Evolutionary conservation across 2,888 invertebrate genomes (phyloP), one percentile per base, ranked within the genome.

Genomic region (Troilus luridus): DNA sequence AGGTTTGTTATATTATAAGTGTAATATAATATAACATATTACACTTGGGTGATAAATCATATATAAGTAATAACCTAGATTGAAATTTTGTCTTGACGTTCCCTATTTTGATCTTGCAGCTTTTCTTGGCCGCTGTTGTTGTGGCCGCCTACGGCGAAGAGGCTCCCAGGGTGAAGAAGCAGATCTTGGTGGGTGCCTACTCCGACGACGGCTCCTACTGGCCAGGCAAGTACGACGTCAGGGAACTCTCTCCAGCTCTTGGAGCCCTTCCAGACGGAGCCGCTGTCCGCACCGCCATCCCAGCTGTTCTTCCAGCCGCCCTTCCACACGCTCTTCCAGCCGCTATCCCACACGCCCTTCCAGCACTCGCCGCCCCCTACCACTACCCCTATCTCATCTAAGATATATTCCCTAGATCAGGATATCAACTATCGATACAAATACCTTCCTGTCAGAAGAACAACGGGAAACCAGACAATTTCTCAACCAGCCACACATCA

Each of bases 151-250:
- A 9, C 85, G 85, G n/a, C n/a, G 56, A 56, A 54, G 56, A 56
- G 0, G 56, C 41, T 3, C 1, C 85, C 56, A 77, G 72, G 41
- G 41, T 41, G 72, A 77, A 77, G 41, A 77, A 77, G 72, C 85
- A 56, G 56, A 58, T 58, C 54, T n/a, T 85, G 8, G 56, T 58
- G 2, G n/a, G 85, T 56, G 85, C 54, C 56, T 21, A n/a, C n/a
- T 1, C 41, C 41, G 85, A 85, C 85, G 85, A 85, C n/a, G 85
- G 85, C n/a, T 85, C 85, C 85, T 85, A 85, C n/a, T 85, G 85
- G 85, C 85, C 85, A 85, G 85, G 85, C 54, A 85, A 85, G n/a
- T 85, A 85, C 85, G 85, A 85, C 85, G 85, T 85, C 9, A 85
- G 85, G 85, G 85, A 85, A 58, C 85, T 85, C 56, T 85, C 85